phyloP scores from a whole-genome alignment of 2,888 invertebrate species.

The Seira musarum region DNA sequence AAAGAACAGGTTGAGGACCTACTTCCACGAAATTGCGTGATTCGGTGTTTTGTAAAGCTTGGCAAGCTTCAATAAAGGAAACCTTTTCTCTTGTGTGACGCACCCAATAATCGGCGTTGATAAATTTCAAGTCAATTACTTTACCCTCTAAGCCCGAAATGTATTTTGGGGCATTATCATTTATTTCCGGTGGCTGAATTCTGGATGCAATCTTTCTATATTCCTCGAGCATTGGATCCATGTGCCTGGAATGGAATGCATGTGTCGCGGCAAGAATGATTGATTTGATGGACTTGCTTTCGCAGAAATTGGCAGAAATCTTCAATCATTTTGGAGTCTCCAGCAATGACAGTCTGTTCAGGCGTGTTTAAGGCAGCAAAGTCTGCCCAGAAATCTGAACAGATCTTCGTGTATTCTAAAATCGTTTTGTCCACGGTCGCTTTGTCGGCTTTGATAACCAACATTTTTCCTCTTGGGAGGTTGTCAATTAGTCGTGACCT shows the following conservation, averaged over 20 bases:
- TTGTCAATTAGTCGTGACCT: slow-evolving; percentile 46
- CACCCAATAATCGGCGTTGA: slow-evolving; percentile 47
- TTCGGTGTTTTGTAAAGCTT: neutral
- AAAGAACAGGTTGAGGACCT: slow-evolving; percentile 39
- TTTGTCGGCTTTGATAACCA: slow-evolving; percentile 20
- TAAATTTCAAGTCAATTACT: neutral
- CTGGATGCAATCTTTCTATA: slow-evolving; percentile 23
- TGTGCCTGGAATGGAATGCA: slow-evolving; percentile 56
- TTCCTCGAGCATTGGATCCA: slow-evolving; percentile 47
- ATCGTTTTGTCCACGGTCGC: neutral
- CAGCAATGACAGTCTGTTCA: slow-evolving; percentile 56
- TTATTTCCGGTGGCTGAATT: neutral
- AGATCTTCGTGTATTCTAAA: neutral
- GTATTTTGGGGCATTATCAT: neutral
- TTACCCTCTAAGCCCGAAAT: slow-evolving; percentile 40
- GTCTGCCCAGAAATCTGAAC: slow-evolving; percentile 29
- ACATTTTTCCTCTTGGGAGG: too few species aligned
- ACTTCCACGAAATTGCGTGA: slow-evolving; percentile 40
- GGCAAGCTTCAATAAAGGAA: slow-evolving; percentile 41
- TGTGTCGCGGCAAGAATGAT: slow-evolving; percentile 41
- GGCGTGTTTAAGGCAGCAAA: slow-evolving; percentile 54
- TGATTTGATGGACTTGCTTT: slow-evolving; percentile 26
- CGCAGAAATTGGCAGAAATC: slow-evolving; percentile 5
- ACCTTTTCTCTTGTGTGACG: slow-evolving; percentile 49
- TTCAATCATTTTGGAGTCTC: slow-evolving; percentile 10